Conservation (phyloP, 1,140 invertebrate species). For the Drosophila serrata region DNA sequence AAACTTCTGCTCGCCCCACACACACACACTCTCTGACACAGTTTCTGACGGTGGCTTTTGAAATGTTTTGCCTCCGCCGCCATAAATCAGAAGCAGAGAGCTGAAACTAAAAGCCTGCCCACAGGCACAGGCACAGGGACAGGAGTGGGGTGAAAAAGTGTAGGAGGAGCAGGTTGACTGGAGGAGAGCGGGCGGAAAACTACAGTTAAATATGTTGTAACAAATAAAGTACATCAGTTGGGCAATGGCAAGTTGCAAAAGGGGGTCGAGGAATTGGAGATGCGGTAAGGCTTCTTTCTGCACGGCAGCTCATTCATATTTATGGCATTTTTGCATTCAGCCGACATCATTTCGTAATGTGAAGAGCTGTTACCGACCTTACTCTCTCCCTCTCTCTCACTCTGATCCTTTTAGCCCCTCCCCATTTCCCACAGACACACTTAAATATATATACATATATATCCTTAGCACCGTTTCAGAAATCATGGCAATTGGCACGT, state of each 20-base stretch:
- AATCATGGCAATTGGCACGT: constrained; percentile 80
- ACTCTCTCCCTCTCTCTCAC: constrained; percentile 35
- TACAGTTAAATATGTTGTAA: constrained; percentile 83
- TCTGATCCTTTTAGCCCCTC: not conserved
- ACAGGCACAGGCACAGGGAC: constrained; percentile 45
- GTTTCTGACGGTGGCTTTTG: constrained; percentile 70
- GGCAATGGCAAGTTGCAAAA: constrained; percentile 15
- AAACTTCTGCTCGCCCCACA: constrained; percentile 46
- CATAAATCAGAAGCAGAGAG: constrained; percentile 78
- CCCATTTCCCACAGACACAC: not conserved
- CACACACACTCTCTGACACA: constrained; percentile 44
- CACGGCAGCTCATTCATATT: constrained; percentile 81
- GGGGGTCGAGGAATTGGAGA: not conserved
- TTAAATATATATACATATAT: constrained; percentile 2
- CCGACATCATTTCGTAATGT: constrained; percentile 83
- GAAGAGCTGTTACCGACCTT: constrained; percentile 62
- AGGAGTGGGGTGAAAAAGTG: not conserved
- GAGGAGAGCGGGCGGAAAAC: constrained; percentile 47
- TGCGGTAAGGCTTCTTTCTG: constrained; percentile 51
- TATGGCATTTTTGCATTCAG: constrained; percentile 82
- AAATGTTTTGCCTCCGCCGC: constrained; percentile 74
- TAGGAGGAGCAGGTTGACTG: not conserved
- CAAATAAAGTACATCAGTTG: constrained; percentile 80
- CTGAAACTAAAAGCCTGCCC: constrained; percentile 72
- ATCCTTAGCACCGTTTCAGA: constrained; percentile 34